Evolutionary conservation across 2,113 vertebrate species (phyloP).

Genomic region (Xenus cinereus): DNA sequence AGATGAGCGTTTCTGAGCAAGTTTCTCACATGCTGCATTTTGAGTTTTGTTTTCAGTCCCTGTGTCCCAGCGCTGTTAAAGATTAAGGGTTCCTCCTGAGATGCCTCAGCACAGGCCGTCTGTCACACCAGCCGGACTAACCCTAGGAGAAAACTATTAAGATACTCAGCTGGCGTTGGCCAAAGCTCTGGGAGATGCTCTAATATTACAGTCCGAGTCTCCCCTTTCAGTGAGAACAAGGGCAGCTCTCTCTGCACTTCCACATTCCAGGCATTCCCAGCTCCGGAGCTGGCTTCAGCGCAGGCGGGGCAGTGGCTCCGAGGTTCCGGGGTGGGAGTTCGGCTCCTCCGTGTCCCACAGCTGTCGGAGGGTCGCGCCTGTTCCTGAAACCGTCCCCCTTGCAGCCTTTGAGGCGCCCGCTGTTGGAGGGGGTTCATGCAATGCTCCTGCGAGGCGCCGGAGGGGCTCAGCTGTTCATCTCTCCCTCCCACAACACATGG

Average conservation of each 20-base stretch:
- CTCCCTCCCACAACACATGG: background rate
- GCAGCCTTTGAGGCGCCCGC: background rate
- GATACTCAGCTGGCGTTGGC: conserved; percentile 30
- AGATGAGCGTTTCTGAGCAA: background rate
- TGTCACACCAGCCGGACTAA: background rate
- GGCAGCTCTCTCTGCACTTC: conserved; percentile 49
- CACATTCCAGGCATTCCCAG: conserved; percentile 41
- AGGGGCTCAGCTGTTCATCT: conserved; percentile 48
- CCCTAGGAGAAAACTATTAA: background rate
- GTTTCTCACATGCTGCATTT: background rate
- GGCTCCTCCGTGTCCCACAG: conserved; percentile 56
- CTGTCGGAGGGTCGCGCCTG: conserved; percentile 4
- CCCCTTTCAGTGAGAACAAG: conserved; percentile 18
- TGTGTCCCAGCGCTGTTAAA: background rate
- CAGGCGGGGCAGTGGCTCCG: background rate
- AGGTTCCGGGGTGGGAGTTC: background rate
- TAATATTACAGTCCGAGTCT: background rate
- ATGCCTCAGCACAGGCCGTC: background rate
- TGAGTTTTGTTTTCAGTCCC: background rate
- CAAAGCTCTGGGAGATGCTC: background rate
- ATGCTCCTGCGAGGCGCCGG: conserved; percentile 23
- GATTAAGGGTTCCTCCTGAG: background rate
- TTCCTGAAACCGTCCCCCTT: background rate
- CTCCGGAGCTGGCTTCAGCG: background rate
- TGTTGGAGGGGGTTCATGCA: background rate